Conservation (phyloP, 2,797 vertebrate genomes). For the Artibeus jamaicensis region DNA sequence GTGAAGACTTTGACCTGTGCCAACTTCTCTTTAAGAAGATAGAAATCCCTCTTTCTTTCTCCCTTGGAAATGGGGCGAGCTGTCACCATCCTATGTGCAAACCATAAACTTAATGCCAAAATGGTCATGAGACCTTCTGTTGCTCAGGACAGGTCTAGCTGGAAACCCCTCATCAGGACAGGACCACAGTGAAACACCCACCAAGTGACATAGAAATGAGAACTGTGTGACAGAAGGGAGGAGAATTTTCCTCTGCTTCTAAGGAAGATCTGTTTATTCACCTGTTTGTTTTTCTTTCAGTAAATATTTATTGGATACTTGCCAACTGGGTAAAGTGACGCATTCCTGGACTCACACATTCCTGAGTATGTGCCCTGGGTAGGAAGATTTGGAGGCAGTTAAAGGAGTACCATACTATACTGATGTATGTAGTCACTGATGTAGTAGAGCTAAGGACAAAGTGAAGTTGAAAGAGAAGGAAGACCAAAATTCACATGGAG, state of each 20-base stretch:
- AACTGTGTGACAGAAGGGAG: neutral
- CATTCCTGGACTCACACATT: conserved; percentile 48
- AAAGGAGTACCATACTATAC: neutral
- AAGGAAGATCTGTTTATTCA: conserved; percentile 48
- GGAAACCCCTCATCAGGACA: neutral
- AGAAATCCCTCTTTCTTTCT: neutral
- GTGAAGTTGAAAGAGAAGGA: neutral
- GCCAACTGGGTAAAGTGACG: conserved; percentile 64
- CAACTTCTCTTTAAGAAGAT: neutral
- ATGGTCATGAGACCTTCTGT: neutral
- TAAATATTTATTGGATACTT: conserved; percentile 73
- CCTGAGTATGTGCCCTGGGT: neutral
- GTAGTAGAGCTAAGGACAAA: neutral
- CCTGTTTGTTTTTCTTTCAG: conserved; percentile 59
- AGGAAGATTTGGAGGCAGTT: neutral
- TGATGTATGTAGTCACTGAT: neutral
- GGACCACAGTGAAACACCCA: neutral
- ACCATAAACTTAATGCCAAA: neutral
- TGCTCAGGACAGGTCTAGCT: neutral
- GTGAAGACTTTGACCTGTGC: neutral
- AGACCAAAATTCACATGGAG: neutral
- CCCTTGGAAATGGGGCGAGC: neutral
- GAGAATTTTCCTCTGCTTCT: neutral
- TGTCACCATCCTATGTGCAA: neutral
- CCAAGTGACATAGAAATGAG: neutral